Evolutionary conservation across 2,888 invertebrate species (phyloP).

Genomic region (Polyommatus iphigenia): DNA sequence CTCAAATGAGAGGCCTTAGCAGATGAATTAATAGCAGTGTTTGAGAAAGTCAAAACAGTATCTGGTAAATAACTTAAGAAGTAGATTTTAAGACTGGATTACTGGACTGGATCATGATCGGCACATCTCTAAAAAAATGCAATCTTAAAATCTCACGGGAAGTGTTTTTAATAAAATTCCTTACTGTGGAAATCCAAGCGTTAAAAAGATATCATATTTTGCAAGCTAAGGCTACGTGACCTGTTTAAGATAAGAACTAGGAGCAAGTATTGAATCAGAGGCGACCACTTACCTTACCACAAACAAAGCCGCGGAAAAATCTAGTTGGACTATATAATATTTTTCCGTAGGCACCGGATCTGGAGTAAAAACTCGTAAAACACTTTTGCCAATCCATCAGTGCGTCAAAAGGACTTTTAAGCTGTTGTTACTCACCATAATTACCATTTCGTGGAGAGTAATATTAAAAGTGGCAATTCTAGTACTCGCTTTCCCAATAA

Average conservation of each 20-base stretch:
- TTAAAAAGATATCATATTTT: constrained; percentile 30
- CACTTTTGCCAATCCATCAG: not conserved
- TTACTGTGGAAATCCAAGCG: constrained; percentile 2
- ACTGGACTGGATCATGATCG: too few relatives aligned
- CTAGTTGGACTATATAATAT: too few relatives aligned
- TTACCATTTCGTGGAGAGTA: not conserved
- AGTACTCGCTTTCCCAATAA: too few relatives aligned
- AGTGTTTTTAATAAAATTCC: constrained; percentile 20
- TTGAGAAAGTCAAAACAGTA: too few relatives aligned
- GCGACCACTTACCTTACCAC: too few relatives aligned
- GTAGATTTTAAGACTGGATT: too few relatives aligned
- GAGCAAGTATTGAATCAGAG: not conserved
- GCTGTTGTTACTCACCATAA: not conserved
- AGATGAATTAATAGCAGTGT: too few relatives aligned
- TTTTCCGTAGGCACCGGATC: too few relatives aligned
- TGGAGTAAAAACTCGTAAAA: not conserved
- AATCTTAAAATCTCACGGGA: not conserved
- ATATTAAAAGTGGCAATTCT: not conserved
- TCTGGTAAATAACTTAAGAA: too few relatives aligned
- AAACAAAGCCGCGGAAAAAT: too few relatives aligned
- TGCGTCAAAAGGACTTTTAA: not conserved
- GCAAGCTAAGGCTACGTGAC: constrained; percentile 21
- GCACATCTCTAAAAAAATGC: too few relatives aligned
- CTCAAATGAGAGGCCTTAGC: too few relatives aligned
- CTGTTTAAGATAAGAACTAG: constrained; percentile 14